Conservation (phyloP, 2,797 vertebrate genomes). For the Astyanax mexicanus region DNA sequence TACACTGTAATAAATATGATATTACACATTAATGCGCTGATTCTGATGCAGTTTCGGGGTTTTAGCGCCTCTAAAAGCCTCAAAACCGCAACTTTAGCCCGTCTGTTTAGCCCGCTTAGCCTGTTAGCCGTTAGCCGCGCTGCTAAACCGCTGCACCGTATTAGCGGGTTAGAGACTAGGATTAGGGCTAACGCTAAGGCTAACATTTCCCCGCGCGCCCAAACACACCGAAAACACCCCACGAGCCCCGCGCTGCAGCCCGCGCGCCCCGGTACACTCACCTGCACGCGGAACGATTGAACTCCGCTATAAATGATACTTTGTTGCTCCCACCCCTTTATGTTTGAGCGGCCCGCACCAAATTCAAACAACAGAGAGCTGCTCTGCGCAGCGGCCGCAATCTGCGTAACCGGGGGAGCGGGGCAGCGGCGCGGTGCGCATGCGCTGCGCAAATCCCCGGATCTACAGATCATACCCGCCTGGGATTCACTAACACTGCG, state of each 20-base stretch:
- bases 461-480: neutral
- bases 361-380: conserved; percentile 62
- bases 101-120: conserved; percentile 7
- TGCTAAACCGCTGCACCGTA: conserved; percentile 57
- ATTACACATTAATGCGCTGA: no score
- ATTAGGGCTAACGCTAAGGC: conserved; percentile 50
- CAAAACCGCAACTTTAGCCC: neutral
- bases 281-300: conserved; percentile 39
- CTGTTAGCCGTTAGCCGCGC: conserved; percentile 35
- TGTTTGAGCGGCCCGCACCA: conserved; percentile 58
- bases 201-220: neutral
- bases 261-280: conserved; percentile 8
- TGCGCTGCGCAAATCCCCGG: neutral
- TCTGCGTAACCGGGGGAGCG: conserved; percentile 8
- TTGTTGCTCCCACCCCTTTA: conserved; percentile 52
- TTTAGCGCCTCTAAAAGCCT: neutral
- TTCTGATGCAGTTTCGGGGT: neutral
- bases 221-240: no score
- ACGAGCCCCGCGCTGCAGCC: no score
- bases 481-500: no score
- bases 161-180: conserved; percentile 52
- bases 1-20: no score
- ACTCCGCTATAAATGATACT: conserved; percentile 50
- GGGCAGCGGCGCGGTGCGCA: neutral
- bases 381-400: conserved; percentile 52